phyloP scores from a whole-genome alignment of 1,140 invertebrate genomes.

The Orius laevigatus region DNA sequence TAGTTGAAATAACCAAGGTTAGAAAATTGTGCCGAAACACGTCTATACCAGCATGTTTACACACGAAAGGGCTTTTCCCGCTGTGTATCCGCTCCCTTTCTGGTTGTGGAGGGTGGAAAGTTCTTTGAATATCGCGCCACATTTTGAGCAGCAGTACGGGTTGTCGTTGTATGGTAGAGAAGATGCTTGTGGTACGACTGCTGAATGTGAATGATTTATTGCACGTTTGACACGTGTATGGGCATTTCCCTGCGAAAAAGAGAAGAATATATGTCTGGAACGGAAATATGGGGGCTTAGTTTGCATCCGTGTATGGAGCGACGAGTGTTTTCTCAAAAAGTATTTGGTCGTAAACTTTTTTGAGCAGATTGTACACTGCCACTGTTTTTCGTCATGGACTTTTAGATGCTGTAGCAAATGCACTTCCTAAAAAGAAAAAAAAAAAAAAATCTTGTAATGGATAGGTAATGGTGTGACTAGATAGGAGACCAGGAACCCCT shows the following conservation, averaged over 20 bases:
- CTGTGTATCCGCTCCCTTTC: slow-evolving; percentile 72
- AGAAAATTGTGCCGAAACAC: too few species aligned
- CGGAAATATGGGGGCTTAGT: slow-evolving; percentile 10
- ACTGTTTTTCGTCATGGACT: slow-evolving; percentile 42
- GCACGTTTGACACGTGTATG: slow-evolving; percentile 67
- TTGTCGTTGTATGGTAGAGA: slow-evolving; percentile 60
- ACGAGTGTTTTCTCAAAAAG: slow-evolving; percentile 77
- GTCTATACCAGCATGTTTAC: slow-evolving; percentile 57
- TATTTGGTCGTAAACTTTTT: slow-evolving; percentile 81
- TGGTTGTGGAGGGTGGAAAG: slow-evolving; percentile 79
- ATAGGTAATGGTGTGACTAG: too few species aligned
- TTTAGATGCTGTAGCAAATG: slow-evolving; percentile 36
- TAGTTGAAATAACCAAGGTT: not conserved
- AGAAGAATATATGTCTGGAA: too few species aligned
- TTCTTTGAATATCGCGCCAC: slow-evolving; percentile 70
- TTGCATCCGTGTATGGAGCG: slow-evolving; percentile 44
- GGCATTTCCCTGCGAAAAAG: slow-evolving; percentile 62
- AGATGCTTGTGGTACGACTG: slow-evolving; percentile 84
- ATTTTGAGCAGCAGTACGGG: slow-evolving; percentile 59
- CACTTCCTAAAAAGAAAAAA: slow-evolving; percentile 30
- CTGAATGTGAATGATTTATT: slow-evolving; percentile 76
- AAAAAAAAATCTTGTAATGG: too few species aligned
- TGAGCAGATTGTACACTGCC: slow-evolving; percentile 68
- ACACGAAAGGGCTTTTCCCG: slow-evolving; percentile 83
- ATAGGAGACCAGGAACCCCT: too few species aligned